Evolutionary conservation across 2,797 vertebrate genomes (phyloP), one percentile per base, ranked within the genome.

Genomic region (Sebastes melanostomus): DNA sequence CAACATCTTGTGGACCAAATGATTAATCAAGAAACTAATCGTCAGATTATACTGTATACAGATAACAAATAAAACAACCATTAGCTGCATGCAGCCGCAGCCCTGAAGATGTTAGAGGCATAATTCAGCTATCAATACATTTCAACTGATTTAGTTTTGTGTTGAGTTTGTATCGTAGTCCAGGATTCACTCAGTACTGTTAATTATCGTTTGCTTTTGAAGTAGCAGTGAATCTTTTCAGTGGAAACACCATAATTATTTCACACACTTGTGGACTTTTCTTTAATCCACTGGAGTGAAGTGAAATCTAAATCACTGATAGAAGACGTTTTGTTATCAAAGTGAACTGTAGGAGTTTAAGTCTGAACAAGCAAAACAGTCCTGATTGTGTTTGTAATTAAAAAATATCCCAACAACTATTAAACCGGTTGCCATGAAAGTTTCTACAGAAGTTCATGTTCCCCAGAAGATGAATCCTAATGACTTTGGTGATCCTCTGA

Each of bases 101-200:
- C 13, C 3, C 16, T 10, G 58, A 22, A 34, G 30, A 0, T 18
- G 16, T 46, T 0, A 18, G 42, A 46, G 16, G 7, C 6, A 36
- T 22, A 8, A 36, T 8, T 34, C 30, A 29, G 24, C 12, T 24
- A 56, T 59, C 60, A 34, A 62, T 8, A 62, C 60, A 22, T 34
- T 62, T 34, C 60, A n/a, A n/a, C 20, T 61, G 59, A 61, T 61
- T 30, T 32, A n/a, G 29, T 30, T 60, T n/a, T 61, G 20, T n/a
- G 29, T 61, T 13, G 38, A 42, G 38, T 16, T 42, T 42, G 38
- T 42, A 42, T 42, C 38, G 14, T 42, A 42, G 38, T 16, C 14
- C 38, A 42, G 14, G 38, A 42, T 1, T 42, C 38, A 42, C 38
- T 42, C 38, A 42, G 38, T 42, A 42, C 14, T 42, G 38, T 42